Percentiles rank a stretch among this genome's conserved stretches.
These are phyloP conservation scores for Carassius carassius DNA, from an alignment of 2,113 vertebrate species.

Conservation along the genomic window DNA sequence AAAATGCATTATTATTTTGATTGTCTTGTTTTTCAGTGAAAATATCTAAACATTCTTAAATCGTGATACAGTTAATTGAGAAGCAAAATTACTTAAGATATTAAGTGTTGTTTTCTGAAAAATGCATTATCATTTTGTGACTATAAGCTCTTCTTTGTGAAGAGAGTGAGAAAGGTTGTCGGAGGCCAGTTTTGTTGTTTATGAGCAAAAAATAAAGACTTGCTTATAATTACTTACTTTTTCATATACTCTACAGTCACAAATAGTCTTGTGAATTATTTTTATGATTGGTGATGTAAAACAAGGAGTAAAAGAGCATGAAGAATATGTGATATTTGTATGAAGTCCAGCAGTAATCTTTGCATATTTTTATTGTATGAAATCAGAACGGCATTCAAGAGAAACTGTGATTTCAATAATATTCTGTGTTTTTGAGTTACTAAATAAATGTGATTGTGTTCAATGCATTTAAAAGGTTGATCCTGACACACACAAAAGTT, in stretches of 20 bases:
- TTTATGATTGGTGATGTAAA: not conserved
- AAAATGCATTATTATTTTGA: too few species aligned
- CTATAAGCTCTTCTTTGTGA: not conserved
- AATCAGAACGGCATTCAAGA: not conserved
- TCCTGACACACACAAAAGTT: too few species aligned
- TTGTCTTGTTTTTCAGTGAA: too few species aligned
- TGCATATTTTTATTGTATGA: not conserved
- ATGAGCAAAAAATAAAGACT: too few species aligned
- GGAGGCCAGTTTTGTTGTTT: too few species aligned
- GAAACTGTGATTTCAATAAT: not conserved
- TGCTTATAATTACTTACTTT: too few species aligned
- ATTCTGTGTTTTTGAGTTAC: not conserved
- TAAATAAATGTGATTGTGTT: not conserved
- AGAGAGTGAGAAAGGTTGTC: not conserved
- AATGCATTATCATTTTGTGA: not conserved
- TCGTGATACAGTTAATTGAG: too few species aligned
- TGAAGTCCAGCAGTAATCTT: not conserved
- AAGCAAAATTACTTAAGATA: too few species aligned
- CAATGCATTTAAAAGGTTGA: too few species aligned
- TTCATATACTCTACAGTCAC: not conserved
- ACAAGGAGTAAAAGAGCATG: not conserved
- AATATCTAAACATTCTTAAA: too few species aligned
- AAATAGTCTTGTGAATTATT: conserved; percentile 9
- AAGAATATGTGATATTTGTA: not conserved
- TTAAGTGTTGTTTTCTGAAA: too few species aligned